Percentiles rank a stretch among this genome's conserved stretches.
These are phyloP conservation scores for Misgurnus mizolepis DNA, from an alignment of 2,113 vertebrate species.

Conservation along the genomic window DNA sequence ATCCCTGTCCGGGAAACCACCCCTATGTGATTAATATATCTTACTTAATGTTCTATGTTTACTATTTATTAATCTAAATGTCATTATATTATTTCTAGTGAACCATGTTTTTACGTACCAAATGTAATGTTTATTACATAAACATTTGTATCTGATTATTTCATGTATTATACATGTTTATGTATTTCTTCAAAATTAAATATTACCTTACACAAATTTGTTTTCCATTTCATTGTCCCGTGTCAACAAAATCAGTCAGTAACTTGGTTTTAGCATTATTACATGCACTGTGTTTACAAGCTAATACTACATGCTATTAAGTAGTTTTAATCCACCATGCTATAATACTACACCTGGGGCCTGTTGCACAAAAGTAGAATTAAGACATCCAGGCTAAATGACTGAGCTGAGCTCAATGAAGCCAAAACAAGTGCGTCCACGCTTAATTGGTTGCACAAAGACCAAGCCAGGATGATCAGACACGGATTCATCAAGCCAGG, in stretches of 20 bases:
- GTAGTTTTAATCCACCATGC: neutral
- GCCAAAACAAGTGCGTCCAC: no score
- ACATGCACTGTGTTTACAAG: neutral
- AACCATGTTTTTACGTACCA: neutral
- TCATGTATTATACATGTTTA: neutral
- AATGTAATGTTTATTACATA: neutral
- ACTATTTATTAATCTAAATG: no score
- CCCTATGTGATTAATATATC: no score
- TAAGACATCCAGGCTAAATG: no score
- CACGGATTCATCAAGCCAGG: no score
- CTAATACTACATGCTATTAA: neutral
- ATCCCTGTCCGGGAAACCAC: no score
- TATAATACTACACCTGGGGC: neutral
- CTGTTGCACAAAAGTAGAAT: no score
- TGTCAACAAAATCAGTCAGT: neutral
- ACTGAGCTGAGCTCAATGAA: no score
- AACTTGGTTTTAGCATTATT: neutral
- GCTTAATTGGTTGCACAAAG: no score
- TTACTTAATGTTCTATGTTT: no score
- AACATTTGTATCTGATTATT: neutral
- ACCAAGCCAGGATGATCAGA: no score
- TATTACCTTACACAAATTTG: neutral
- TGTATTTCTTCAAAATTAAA: constrained; percentile 11
- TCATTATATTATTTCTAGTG: neutral
- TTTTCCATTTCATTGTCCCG: neutral